A percentile compares a stretch with the other conserved stretches of the same genome.
phyloP scores from a whole-genome alignment of 2,113 vertebrate species.

The Protobothrops flavoviridis region DNA sequence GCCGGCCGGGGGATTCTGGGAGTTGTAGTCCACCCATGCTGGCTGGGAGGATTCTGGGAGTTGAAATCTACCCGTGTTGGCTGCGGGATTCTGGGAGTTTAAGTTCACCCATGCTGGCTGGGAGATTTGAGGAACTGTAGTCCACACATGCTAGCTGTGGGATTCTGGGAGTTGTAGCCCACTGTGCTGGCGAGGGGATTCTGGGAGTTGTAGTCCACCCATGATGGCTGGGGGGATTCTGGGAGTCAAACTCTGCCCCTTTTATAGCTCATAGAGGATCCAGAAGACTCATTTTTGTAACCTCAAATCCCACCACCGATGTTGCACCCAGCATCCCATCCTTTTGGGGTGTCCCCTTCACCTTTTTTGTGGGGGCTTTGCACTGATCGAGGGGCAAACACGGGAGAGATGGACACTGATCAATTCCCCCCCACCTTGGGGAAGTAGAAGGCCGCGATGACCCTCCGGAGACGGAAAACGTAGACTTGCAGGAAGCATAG shows the following conservation, averaged over 20 bases:
- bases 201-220: too few relatives aligned
- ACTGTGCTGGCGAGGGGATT: too few relatives aligned
- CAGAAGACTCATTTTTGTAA: neutral
- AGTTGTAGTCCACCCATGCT: too few relatives aligned
- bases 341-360: neutral
- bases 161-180: too few relatives aligned
- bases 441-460: constrained; percentile 79
- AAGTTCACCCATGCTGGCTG: neutral
- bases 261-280: neutral
- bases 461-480: constrained; percentile 76
- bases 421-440: constrained; percentile 72
- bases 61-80: too few relatives aligned
- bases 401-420: neutral
- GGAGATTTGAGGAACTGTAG: too few relatives aligned
- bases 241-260: neutral
- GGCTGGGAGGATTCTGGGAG: too few relatives aligned
- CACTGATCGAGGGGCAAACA: neutral
- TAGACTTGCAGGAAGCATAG: constrained; percentile 81
- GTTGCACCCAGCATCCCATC: neutral
- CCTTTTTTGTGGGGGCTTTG: too few relatives aligned
- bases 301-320: neutral
- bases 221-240: neutral
- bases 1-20: too few relatives aligned
- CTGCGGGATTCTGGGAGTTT: too few relatives aligned
- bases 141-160: too few relatives aligned